phyloP scores from a whole-genome alignment of 1,140 invertebrate species.

The Drosophila melanica region DNA sequence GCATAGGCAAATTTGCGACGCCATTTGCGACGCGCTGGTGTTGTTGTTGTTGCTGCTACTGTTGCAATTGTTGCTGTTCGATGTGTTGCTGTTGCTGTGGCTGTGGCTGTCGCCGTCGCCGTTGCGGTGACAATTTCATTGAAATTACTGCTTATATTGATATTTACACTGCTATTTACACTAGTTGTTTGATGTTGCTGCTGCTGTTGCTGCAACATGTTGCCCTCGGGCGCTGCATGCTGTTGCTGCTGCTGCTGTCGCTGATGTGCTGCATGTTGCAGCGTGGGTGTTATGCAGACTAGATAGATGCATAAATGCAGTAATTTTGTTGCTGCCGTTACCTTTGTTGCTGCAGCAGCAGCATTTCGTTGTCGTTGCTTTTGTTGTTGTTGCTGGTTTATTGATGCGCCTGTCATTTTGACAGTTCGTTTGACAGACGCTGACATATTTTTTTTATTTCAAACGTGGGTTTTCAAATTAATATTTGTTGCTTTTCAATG shows the following conservation, averaged over 20 bases:
- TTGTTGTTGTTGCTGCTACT: constrained; percentile 37
- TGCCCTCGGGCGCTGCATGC: constrained; percentile 63
- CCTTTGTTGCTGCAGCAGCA: constrained; percentile 19
- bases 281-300: constrained; percentile 69
- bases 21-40: constrained; percentile 57
- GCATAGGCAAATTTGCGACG: constrained; percentile 62
- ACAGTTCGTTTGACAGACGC: constrained; percentile 77
- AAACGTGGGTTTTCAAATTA: constrained; percentile 34
- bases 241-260: constrained; percentile 45
- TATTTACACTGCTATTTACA: constrained; percentile 84
- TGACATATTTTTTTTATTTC: constrained; percentile 59
- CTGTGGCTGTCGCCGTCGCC: constrained; percentile 37
- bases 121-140: constrained; percentile 78
- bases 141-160: constrained; percentile 77
- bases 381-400: constrained; percentile 39
- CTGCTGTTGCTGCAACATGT: constrained; percentile 66
- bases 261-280: constrained; percentile 53
- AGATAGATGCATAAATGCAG: constrained; percentile 71
- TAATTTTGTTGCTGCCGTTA: constrained; percentile 35
- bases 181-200: constrained; percentile 64
- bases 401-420: constrained; percentile 72
- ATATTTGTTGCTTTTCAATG: constrained; percentile 48
- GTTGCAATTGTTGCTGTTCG: constrained; percentile 41
- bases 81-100: constrained; percentile 25
- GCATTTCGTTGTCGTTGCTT: constrained; percentile 38